phyloP scores from a whole-genome alignment of 2,888 invertebrate species.

The Scaptomyza caliginosa region DNA sequence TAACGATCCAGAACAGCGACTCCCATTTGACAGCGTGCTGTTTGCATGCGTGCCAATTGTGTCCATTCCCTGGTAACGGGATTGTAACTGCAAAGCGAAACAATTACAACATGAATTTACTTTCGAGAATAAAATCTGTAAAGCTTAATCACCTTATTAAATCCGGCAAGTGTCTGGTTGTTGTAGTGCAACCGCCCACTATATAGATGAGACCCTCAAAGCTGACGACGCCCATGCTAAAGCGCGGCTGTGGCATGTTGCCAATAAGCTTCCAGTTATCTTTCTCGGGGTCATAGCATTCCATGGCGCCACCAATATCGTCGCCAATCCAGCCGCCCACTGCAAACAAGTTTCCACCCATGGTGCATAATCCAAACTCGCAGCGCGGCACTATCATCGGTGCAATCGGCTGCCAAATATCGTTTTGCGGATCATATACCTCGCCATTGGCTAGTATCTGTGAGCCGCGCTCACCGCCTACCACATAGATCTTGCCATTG shows the following conservation, averaged over 20 bases:
- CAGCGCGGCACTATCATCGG: constrained; percentile 93
- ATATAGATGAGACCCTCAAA: constrained; percentile 89
- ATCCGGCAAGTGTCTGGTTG: constrained; percentile 91
- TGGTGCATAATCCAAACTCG: constrained; percentile 94
- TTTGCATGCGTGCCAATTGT: constrained; percentile 90
- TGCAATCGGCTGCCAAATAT: constrained; percentile 87
- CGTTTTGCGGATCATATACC: constrained; percentile 89
- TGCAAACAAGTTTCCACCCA: constrained; percentile 92
- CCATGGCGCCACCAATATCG: constrained; percentile 94
- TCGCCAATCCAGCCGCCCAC: constrained; percentile 97
- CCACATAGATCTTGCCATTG: constrained; percentile 94
- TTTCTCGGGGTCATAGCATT: constrained; percentile 92
- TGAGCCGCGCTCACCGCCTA: constrained; percentile 95
- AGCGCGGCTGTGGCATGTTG: constrained; percentile 92
- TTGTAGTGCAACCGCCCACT: constrained; percentile 94
- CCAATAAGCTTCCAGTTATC: constrained; percentile 92
- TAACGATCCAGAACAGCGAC: constrained; percentile 92
- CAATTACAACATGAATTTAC: not conserved
- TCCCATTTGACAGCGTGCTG: constrained; percentile 94
- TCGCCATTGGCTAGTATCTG: constrained; percentile 95
- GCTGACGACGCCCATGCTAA: constrained; percentile 95
- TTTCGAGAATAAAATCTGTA: not conserved
- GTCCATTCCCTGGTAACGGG: constrained; percentile 93
- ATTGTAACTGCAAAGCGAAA: constrained; percentile 86
- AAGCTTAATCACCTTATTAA: constrained; percentile 85